Conservation (phyloP, 2,113 vertebrate species). For the Ibidorhyncha struthersii region DNA sequence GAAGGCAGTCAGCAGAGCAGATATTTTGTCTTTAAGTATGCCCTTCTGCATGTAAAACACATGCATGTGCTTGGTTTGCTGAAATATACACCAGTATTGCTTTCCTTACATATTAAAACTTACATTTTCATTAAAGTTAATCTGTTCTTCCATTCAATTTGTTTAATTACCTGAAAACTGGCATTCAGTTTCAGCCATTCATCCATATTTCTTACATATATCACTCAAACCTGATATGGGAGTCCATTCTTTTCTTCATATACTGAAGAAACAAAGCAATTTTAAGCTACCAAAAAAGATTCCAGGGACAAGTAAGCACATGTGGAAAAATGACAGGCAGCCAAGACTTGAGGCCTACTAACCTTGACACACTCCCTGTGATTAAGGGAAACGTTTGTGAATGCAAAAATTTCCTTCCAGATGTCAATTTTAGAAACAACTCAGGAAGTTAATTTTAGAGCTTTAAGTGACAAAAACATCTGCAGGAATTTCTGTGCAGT, state of each 20-base stretch:
- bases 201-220: fast-evolving
- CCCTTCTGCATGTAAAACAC: neutral
- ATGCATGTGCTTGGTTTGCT: neutral
- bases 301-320: neutral
- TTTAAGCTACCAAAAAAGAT: neutral
- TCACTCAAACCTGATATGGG: neutral
- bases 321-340: neutral
- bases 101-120: neutral
- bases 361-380: neutral
- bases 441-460: neutral
- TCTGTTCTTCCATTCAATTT: neutral
- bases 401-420: neutral
- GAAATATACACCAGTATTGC: neutral
- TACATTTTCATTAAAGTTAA: neutral
- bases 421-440: neutral
- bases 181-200: neutral
- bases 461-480: slow-evolving; percentile 14
- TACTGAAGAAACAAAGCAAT: neutral
- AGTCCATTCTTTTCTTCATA: neutral
- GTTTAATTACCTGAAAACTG: neutral
- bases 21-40: neutral
- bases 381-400: neutral
- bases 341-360: neutral
- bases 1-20: neutral
- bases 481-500: neutral